Evolutionary conservation across 2,797 vertebrate genomes (phyloP), one percentile per base, ranked within the genome.

Genomic region (Sorex maritimensis): DNA sequence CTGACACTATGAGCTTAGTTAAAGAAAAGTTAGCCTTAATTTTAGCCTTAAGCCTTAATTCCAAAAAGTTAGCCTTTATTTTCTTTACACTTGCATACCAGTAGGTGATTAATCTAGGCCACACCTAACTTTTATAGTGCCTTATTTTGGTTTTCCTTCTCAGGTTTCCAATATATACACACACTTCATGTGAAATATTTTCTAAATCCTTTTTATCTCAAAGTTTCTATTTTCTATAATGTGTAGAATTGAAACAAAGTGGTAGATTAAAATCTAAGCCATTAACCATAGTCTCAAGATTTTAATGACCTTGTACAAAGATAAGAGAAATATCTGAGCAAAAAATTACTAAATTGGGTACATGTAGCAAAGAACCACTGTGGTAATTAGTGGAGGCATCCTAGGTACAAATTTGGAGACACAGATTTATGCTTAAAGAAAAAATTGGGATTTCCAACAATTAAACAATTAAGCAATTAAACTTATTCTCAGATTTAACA

Each of bases 231-330:
- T 78, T 92, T 94, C 69, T 86, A 78, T 93, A 94, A 83, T 68
- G 26, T 79, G 13, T 10, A 91, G 34, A 93, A 92, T 82, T 92
- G 86, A 95, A 91, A 89, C 67, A 95, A 80, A n/a, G 49, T 86
- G 12, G 24, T 34, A 84, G 34, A 34, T 85, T 86, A 65, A 92
- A 86, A 81, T 91, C 4, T 49, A 93, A 93, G 65, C 9, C 87
- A 71, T 79, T 94, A 92, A 89, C 38, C 19, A 63, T 34, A 83
- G 67, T 87, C 71, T 44, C 75, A 65, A 81, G 93, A 92, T 84
- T 92, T 58, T 30, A 91, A 83, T 88, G 38, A 79, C 52, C 11
- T 89, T 73, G 58, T 63, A 85, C 49, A 82, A 91, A 91, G 38
- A 88, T 21, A 74, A 68, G 61, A 84, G 88, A 79, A 79, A 81